Base-by-base conservation (phyloP, 1,140 invertebrate species). In the Papilio glaucus region DNA sequence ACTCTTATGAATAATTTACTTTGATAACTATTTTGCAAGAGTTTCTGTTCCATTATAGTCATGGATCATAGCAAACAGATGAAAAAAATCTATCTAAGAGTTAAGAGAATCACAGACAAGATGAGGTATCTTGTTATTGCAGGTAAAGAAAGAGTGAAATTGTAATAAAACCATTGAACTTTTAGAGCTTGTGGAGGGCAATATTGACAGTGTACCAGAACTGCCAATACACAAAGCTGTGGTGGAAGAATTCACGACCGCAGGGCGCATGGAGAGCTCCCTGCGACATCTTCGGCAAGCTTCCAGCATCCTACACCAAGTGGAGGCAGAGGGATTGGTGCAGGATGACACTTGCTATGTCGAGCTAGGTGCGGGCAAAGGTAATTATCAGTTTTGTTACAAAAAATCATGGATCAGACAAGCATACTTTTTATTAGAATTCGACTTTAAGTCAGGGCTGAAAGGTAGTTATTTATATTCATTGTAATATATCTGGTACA, bases 361-460 rank as follows among this genome's bases (percentile, higher is more conserved):
- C 68, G 97, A 98, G 89, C 96, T 98, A 87, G 97, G 97, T 8
- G 97, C 97, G 26, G 97, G 97, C n/a, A 97, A 96, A 95, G 97
- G 97, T 95, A 70, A n/a, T n/a, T n/a, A n/a, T n/a, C n/a, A n/a
- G n/a, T n/a, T n/a, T n/a, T n/a, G n/a, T n/a, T n/a, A n/a, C n/a
- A n/a, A n/a, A n/a, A n/a, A n/a, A n/a, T n/a, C n/a, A n/a, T n/a
- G n/a, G n/a, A n/a, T n/a, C n/a, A n/a, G n/a, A n/a, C n/a, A n/a
- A n/a, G n/a, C n/a, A n/a, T n/a, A n/a, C n/a, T n/a, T n/a, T n/a
- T n/a, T n/a, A n/a, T n/a, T n/a, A n/a, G n/a, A n/a, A n/a, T n/a
- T n/a, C n/a, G n/a, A n/a, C n/a, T n/a, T n/a, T n/a, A n/a, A n/a
- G n/a, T n/a, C n/a, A n/a, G n/a, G n/a, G n/a, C n/a, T n/a, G n/a